Conservation (phyloP, 1,140 invertebrate species). For the Drosophila ohnishii region DNA sequence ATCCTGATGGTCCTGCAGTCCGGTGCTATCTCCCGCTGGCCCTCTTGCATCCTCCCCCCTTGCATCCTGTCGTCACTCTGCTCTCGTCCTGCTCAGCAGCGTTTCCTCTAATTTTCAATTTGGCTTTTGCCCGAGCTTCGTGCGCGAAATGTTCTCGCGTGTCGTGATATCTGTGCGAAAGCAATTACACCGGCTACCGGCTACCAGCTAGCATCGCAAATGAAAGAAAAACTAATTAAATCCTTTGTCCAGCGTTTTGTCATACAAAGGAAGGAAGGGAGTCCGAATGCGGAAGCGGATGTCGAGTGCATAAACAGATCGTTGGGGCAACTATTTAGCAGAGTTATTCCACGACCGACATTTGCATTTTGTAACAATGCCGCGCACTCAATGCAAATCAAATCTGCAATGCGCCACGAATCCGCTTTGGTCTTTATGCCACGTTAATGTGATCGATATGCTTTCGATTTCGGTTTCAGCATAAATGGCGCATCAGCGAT, state of each 20-base stretch:
- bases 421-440: conserved; percentile 36
- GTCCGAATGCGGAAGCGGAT: neutral
- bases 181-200: conserved; percentile 61
- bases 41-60: neutral
- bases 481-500: conserved; percentile 66
- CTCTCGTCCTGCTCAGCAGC: conserved; percentile 4
- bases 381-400: conserved; percentile 59
- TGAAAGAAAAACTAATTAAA: conserved; percentile 82
- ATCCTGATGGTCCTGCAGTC: conserved; percentile 22
- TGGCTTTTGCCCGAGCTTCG: conserved; percentile 56
- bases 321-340: conserved; percentile 34
- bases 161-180: conserved; percentile 64
- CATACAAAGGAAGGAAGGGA: conserved; percentile 23
- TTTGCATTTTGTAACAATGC: conserved; percentile 33
- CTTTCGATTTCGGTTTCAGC: conserved; percentile 68
- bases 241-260: conserved; percentile 73
- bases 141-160: conserved; percentile 45
- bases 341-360: conserved; percentile 20
- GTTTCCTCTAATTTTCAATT: conserved; percentile 53
- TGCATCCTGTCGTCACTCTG: conserved; percentile 23
- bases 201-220: conserved; percentile 45
- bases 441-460: conserved; percentile 65
- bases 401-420: conserved; percentile 67
- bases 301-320: conserved; percentile 31
- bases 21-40: neutral